A percentile compares a stretch with the other conserved stretches of the same genome.
Conservation (phyloP, 2,113 vertebrate genomes). For the Trematomus loennbergii region DNA sequence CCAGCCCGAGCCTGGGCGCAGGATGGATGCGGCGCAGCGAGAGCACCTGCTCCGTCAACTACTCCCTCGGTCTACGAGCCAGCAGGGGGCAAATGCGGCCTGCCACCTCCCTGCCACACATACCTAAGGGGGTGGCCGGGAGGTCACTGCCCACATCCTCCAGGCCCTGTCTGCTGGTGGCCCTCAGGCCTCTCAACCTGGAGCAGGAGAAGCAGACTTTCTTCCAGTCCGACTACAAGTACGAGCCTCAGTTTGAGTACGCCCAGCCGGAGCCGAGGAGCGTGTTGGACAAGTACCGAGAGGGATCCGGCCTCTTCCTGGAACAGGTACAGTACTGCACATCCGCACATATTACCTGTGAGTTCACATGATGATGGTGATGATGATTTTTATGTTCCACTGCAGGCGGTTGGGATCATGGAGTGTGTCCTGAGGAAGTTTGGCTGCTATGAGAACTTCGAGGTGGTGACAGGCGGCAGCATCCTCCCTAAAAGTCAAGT, state of each 20-base stretch:
- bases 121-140: conserved; percentile 78
- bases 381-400: background rate
- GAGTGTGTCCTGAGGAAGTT: conserved; percentile 92
- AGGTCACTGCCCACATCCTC: conserved; percentile 22
- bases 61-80: conserved; percentile 42
- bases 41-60: conserved; percentile 84
- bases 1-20: conserved; percentile 75
- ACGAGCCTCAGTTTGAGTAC: conserved; percentile 96
- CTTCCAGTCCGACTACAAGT: conserved; percentile 90
- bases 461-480: conserved; percentile 90
- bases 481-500: conserved; percentile 94
- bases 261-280: conserved; percentile 85
- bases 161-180: conserved; percentile 90
- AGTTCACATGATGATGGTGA: background rate
- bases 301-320: conserved; percentile 92
- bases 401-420: conserved; percentile 93
- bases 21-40: conserved; percentile 87
- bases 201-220: conserved; percentile 89
- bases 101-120: conserved; percentile 91
- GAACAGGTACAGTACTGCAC: conserved; percentile 84
- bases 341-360: background rate
- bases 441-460: conserved; percentile 93
- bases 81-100: conserved; percentile 80
- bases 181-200: conserved; percentile 91
- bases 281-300: conserved; percentile 91